Evolutionary conservation across 2,888 invertebrate genomes (phyloP).

Genomic region (Amitus sp.): DNA sequence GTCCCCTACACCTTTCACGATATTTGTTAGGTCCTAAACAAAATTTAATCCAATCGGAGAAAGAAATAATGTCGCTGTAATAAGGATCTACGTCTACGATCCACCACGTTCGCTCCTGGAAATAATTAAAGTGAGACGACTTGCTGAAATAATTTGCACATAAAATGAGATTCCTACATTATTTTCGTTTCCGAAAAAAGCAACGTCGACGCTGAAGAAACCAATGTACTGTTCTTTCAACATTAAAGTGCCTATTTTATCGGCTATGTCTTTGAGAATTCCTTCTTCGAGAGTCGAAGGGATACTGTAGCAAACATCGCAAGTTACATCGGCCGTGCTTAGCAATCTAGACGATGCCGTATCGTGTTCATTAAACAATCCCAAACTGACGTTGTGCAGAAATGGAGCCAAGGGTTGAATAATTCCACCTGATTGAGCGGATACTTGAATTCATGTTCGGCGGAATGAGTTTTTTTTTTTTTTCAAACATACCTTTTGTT

Average conservation of each 20-base stretch:
- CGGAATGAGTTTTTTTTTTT: too few species aligned
- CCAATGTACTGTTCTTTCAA: slow-evolving; percentile 39
- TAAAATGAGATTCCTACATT: not conserved
- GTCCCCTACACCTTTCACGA: slow-evolving; percentile 4
- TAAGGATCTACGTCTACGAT: slow-evolving; percentile 45
- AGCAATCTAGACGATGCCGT: slow-evolving; percentile 36
- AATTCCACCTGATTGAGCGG: slow-evolving; percentile 38
- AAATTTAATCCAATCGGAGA: slow-evolving; percentile 46
- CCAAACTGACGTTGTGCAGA: slow-evolving; percentile 38
- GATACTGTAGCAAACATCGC: slow-evolving; percentile 41
- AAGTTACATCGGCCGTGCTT: slow-evolving; percentile 40
- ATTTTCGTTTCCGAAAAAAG: slow-evolving; percentile 31
- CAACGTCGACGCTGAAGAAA: slow-evolving; percentile 42
- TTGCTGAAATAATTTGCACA: too few species aligned
- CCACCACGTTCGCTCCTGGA: slow-evolving; percentile 39
- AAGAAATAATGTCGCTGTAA: slow-evolving; percentile 45
- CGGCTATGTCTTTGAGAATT: slow-evolving; percentile 26
- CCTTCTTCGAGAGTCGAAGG: slow-evolving; percentile 35
- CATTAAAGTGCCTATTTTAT: slow-evolving; percentile 26
- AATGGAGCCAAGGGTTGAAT: slow-evolving; percentile 36
- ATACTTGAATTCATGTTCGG: too few species aligned
- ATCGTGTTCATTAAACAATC: slow-evolving; percentile 45
- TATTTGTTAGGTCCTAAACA: slow-evolving; percentile 21
- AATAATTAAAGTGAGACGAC: not conserved
- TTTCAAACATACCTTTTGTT: slow-evolving; percentile 28